phyloP scores from a whole-genome alignment of 2,797 vertebrate species.

The Oreochromis grahami region DNA sequence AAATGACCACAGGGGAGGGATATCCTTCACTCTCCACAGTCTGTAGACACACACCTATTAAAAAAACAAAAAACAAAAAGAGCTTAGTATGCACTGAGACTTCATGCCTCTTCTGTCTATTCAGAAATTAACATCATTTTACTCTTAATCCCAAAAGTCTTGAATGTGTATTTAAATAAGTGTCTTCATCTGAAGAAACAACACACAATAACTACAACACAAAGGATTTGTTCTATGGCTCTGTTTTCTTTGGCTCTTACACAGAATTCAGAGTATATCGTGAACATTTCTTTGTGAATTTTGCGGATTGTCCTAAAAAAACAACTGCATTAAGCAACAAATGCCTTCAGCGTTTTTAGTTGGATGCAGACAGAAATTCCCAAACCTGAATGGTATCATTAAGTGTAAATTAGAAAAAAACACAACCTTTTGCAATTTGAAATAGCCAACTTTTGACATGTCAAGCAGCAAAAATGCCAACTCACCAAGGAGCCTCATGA shows the following conservation, averaged over 20 bases:
- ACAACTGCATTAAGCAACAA: background rate
- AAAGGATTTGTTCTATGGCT: background rate
- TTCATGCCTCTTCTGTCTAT: background rate
- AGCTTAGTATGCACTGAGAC: background rate
- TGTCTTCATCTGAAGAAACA: background rate
- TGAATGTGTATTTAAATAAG: background rate
- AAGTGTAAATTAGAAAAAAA: background rate
- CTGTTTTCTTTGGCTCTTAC: background rate
- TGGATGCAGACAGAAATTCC: background rate
- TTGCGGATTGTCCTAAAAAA: background rate
- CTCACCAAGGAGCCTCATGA: constrained; percentile 89
- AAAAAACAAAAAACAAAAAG: background rate
- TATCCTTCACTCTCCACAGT: constrained; percentile 89
- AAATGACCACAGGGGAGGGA: constrained; percentile 89
- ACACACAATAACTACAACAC: background rate
- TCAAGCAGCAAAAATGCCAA: background rate
- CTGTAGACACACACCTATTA: constrained; percentile 89
- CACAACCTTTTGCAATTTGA: background rate
- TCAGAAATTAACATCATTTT: background rate
- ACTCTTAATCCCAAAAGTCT: background rate
- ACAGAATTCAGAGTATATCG: background rate
- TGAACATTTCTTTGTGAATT: background rate
- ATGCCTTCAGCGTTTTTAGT: background rate
- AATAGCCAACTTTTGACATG: background rate
- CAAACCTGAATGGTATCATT: background rate